Base-by-base conservation (phyloP, 2,888 invertebrate species). In the Ophraella communa region DNA sequence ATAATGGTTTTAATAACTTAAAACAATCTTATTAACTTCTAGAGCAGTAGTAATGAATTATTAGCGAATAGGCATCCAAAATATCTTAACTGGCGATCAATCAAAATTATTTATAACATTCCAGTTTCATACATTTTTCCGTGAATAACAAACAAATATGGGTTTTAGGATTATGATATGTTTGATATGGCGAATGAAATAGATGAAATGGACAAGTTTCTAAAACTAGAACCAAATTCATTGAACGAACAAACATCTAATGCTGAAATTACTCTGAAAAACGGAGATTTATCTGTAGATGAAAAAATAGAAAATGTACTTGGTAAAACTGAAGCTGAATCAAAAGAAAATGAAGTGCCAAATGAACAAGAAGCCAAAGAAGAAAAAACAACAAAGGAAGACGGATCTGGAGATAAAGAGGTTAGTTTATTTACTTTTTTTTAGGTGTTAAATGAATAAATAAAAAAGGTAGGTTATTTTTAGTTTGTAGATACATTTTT, bases 101-200 rank as follows among this genome's bases (percentile, higher is more conserved):
- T 33, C 11, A 33, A 44, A 20, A 18, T 44, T 44, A 44, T 44
- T 44, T 44, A 18, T 17, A 44, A 44, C 7, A 44, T 14, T 14
- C 5, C n/a, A n/a, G n/a, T n/a, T 17, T n/a, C n/a, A 39, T 4
- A 4, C 39, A 39, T 39, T 3, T 83, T 83, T 65, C n/a, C n/a
- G n/a, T n/a, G n/a, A n/a, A n/a, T n/a, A n/a, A n/a, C n/a, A n/a
- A n/a, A n/a, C n/a, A n/a, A n/a, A n/a, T n/a, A n/a, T 35, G n/a
- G 14, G 5, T 39, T 39, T 8, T 83, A 95, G 94, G 96, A 96
- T 82, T 97, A 95, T 83, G 95, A 96, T 80, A 91, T 89, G 77
- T 96, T 97, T 83, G 94, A 95, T 82, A 84, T 93, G 83, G 91
- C 95, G 18, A 93, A 95, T 83, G 97, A 97, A 86, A 87, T 91